phyloP scores from a whole-genome alignment of 2,797 vertebrate genomes.

The Sylvia borin region DNA sequence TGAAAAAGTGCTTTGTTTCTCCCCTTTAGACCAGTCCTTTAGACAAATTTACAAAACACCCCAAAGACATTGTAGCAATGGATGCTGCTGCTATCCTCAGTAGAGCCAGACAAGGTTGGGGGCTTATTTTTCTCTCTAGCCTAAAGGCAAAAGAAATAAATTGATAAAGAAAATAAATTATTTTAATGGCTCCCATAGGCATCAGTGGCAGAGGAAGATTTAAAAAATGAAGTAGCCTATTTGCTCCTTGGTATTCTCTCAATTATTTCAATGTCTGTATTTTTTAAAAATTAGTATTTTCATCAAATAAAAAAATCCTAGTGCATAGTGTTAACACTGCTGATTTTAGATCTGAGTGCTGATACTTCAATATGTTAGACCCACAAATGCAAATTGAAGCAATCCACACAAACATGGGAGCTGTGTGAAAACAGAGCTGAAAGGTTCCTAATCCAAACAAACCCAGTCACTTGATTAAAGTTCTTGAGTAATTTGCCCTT shows the following conservation, averaged over 20 bases:
- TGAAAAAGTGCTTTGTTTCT: neutral
- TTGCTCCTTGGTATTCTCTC: neutral
- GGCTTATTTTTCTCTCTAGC: neutral
- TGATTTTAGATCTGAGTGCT: slow-evolving; percentile 18
- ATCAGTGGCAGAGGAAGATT: neutral
- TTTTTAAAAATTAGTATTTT: slow-evolving; percentile 16
- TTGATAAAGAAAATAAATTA: neutral
- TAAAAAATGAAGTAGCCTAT: neutral
- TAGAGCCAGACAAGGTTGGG: neutral
- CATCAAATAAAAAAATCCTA: slow-evolving; percentile 64
- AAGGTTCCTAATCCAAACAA: slow-evolving; percentile 49
- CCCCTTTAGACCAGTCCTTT: neutral
- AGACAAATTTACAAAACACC: neutral
- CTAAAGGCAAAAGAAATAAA: neutral
- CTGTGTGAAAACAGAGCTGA: slow-evolving; percentile 14
- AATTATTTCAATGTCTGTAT: neutral
- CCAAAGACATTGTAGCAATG: neutral
- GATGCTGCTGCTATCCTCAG: neutral
- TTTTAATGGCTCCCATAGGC: neutral
- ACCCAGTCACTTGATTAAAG: slow-evolving; percentile 40
- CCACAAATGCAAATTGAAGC: slow-evolving; percentile 61
- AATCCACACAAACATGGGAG: slow-evolving; percentile 47
- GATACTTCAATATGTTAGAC: slow-evolving; percentile 9
- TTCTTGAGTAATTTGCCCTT: slow-evolving; percentile 40
- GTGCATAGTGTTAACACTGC: neutral